A percentile compares a stretch with the other conserved stretches of the same genome.
Evolutionary conservation across 2,888 invertebrate genomes (phyloP).

Genomic region (Disparrhopalites patrizii): DNA sequence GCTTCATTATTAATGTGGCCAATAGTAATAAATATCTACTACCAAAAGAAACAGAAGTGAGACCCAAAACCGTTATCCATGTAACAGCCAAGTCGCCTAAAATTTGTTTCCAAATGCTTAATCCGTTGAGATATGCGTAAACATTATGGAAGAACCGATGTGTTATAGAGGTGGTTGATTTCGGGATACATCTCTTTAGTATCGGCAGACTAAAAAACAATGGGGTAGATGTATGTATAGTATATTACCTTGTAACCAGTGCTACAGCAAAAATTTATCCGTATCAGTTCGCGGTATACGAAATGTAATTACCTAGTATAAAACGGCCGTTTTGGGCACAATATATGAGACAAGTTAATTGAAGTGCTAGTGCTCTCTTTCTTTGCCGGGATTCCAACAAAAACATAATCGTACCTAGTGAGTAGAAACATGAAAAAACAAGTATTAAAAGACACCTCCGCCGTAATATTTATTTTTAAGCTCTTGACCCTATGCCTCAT

Average conservation of each 20-base stretch:
- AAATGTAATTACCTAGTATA: constrained; percentile 61
- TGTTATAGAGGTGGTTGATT: constrained; percentile 62
- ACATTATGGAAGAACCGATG: constrained; percentile 60
- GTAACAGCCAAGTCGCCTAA: constrained; percentile 81
- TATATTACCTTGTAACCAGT: too few species aligned
- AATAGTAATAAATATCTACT: constrained; percentile 50
- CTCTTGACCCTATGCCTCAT: too few species aligned
- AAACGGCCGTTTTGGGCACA: constrained; percentile 75
- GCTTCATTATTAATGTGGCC: not conserved
- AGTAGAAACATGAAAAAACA: too few species aligned
- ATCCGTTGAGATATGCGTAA: constrained; percentile 76
- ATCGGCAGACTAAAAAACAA: constrained; percentile 55
- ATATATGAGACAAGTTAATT: too few species aligned
- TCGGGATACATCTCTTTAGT: constrained; percentile 83
- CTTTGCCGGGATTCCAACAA: too few species aligned
- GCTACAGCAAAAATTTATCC: too few species aligned
- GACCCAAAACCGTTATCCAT: constrained; percentile 77
- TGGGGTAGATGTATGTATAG: too few species aligned
- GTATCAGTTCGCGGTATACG: too few species aligned
- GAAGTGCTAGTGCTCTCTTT: too few species aligned
- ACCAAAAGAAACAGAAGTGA: constrained; percentile 78
- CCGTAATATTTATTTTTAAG: too few species aligned
- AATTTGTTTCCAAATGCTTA: constrained; percentile 84
- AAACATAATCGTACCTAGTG: too few species aligned
- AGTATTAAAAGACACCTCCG: too few species aligned